Percentiles rank a stretch among this genome's conserved stretches.
Evolutionary conservation across 2,797 vertebrate genomes (phyloP).

Genomic region (Dicrostonyx torquatus): DNA sequence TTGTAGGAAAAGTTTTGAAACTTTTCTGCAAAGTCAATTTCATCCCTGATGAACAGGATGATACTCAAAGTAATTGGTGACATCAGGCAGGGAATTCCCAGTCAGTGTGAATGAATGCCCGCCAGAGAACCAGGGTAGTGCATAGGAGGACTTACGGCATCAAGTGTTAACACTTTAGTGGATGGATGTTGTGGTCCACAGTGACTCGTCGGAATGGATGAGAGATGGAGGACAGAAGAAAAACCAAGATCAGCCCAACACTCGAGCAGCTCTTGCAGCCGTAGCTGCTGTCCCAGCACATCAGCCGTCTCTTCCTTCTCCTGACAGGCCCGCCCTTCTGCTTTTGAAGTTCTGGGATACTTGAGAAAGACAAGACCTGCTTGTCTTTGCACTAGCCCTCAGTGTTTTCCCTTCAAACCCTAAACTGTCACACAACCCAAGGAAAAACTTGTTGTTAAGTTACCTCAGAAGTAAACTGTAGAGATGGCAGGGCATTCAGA

Average conservation of each 20-base stretch:
- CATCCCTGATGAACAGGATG: background rate
- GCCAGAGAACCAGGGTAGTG: background rate
- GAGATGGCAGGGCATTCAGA: constrained; percentile 45
- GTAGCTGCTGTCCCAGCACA: too few relatives aligned
- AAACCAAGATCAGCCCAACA: background rate
- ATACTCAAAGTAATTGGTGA: background rate
- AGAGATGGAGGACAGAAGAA: too few relatives aligned
- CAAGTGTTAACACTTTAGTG: background rate
- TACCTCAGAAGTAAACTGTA: constrained; percentile 11
- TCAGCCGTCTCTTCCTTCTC: background rate
- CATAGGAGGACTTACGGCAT: rapidly evolving
- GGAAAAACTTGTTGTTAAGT: background rate
- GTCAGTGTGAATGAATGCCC: background rate
- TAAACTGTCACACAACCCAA: background rate
- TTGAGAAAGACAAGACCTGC: background rate
- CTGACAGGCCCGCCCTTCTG: background rate
- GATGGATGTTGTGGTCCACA: background rate
- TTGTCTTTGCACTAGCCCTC: background rate
- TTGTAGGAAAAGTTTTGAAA: background rate
- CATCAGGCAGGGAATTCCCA: background rate
- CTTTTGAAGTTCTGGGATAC: background rate
- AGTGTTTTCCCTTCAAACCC: constrained; percentile 3
- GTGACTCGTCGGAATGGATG: background rate
- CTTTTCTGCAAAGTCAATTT: background rate
- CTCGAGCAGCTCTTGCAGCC: background rate